A percentile compares a stretch with the other conserved stretches of the same genome.
These are phyloP conservation scores for Prunella himalayana DNA, from an alignment of 2,113 vertebrate species.

Conservation along the genomic window DNA sequence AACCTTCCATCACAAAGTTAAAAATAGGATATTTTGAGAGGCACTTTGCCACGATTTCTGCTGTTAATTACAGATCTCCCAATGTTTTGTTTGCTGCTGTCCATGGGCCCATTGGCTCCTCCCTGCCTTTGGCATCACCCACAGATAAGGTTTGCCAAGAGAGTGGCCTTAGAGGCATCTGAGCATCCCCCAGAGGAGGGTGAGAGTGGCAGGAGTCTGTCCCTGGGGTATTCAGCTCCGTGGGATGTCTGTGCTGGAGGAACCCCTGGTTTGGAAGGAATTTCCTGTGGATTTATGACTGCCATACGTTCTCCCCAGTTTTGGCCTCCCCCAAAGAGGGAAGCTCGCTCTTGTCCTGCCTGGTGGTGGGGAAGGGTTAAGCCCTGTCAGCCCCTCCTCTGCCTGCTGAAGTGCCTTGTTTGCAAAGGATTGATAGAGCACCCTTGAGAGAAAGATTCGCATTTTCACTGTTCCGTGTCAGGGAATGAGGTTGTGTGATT, in stretches of 20 bases:
- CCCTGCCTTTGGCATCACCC: not conserved
- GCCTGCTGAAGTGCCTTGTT: conserved; percentile 44
- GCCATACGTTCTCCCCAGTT: accelerated
- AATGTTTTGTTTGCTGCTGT: accelerated
- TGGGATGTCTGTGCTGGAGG: not conserved
- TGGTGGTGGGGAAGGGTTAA: conserved; percentile 48
- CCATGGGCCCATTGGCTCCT: accelerated
- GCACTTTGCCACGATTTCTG: accelerated
- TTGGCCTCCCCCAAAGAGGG: not conserved
- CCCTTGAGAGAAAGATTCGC: conserved; percentile 54
- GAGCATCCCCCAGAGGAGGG: not conserved
- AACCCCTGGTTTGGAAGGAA: accelerated
- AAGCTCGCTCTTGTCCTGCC: not conserved
- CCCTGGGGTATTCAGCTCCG: not conserved
- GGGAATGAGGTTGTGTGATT: conserved; percentile 59
- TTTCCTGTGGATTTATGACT: accelerated
- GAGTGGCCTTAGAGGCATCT: too few relatives aligned
- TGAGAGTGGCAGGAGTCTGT: not conserved
- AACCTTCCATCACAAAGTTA: too few relatives aligned
- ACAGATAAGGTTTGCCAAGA: accelerated
- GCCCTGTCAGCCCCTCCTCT: conserved; percentile 12
- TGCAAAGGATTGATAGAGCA: conserved; percentile 57
- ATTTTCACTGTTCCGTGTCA: conserved; percentile 59
- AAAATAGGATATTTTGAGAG: not conserved
- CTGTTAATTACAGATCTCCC: not conserved